Evolutionary conservation across 2,113 vertebrate species (phyloP).

Genomic region (Pycnonotus jocosus): DNA sequence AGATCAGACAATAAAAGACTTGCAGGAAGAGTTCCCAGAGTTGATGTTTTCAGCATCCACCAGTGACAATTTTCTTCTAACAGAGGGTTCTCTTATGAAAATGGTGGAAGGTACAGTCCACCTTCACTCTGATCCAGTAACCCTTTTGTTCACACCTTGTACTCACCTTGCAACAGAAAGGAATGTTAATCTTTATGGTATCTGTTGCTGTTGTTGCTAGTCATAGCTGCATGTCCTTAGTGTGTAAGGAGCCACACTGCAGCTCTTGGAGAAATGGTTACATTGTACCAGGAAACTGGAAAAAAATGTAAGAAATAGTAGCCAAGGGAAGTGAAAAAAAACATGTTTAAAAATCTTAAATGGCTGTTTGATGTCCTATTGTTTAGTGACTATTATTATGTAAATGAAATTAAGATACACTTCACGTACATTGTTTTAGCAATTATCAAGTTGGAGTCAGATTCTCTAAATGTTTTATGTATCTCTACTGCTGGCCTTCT

Average conservation of each 20-base stretch:
- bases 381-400: not conserved
- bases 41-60: not conserved
- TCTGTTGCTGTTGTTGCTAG: not conserved
- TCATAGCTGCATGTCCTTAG: not conserved
- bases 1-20: not conserved
- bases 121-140: not conserved
- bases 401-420: not conserved
- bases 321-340: not conserved
- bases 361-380: not conserved
- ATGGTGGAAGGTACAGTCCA: not conserved
- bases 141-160: not conserved
- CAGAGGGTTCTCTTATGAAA: not conserved
- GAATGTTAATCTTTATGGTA: rapidly evolving
- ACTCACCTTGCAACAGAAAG: not conserved
- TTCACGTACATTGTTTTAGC: not conserved
- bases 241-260: not conserved
- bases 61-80: not conserved
- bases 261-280: not conserved
- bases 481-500: not conserved
- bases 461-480: not conserved
- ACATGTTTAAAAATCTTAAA: not conserved
- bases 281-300: not conserved
- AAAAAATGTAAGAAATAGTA: not conserved
- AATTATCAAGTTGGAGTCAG: not conserved
- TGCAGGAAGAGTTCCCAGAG: not conserved